Conservation (phyloP, 2,113 vertebrate species). For the Pelecanus crispus region DNA sequence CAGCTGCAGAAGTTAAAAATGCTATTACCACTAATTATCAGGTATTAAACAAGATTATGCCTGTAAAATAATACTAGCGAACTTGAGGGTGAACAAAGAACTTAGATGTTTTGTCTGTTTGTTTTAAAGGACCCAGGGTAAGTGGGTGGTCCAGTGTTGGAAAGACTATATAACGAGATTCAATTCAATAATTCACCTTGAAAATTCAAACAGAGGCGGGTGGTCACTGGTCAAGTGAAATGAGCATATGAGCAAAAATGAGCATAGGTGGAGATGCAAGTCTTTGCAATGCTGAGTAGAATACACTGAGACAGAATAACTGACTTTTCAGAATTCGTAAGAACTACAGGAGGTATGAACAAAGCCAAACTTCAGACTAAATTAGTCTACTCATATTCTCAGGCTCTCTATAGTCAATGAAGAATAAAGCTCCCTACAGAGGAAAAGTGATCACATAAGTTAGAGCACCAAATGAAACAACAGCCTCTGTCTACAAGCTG, state of each 20-base stretch:
- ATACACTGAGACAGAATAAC: background rate
- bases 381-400: background rate
- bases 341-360: background rate
- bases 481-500: background rate
- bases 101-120: background rate
- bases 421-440: background rate
- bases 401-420: background rate
- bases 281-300: background rate
- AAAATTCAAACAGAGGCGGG: background rate
- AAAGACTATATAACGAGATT: background rate
- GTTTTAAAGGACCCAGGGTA: background rate
- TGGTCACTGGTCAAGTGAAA: background rate
- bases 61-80: constrained; percentile 23
- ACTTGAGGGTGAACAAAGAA: background rate
- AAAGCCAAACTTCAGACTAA: background rate
- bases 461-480: background rate
- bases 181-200: background rate
- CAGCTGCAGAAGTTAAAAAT: constrained; percentile 45
- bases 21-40: constrained; percentile 40
- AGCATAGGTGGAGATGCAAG: background rate
- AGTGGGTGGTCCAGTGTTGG: constrained; percentile 1
- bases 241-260: background rate
- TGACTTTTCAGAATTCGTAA: background rate
- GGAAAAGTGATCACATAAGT: background rate
- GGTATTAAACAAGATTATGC: constrained; percentile 17